Conservation (phyloP, 2,797 vertebrate genomes). For the Moxostoma hubbsi region DNA sequence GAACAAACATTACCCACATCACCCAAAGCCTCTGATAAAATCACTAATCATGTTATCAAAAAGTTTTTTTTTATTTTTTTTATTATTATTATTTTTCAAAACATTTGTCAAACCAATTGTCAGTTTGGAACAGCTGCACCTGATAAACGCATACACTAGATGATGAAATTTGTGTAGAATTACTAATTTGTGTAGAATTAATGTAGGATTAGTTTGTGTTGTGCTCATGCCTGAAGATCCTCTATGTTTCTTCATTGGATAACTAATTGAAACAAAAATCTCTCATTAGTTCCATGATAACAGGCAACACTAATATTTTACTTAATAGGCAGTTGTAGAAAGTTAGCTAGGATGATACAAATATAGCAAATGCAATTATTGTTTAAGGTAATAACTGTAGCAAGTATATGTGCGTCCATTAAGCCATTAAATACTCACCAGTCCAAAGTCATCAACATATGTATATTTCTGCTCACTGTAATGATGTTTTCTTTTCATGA, state of each 20-base stretch:
- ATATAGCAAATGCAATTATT: neutral
- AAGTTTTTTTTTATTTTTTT: neutral
- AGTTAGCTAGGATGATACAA: neutral
- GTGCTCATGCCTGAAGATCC: neutral
- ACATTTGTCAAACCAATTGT: no score
- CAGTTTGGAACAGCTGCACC: no score
- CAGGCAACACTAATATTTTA: neutral
- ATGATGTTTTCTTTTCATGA: slow-evolving; percentile 80
- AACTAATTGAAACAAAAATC: slow-evolving; percentile 35
- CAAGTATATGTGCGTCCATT: neutral
- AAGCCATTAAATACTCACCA: slow-evolving; percentile 53
- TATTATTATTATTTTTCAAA: neutral
- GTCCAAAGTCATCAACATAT: slow-evolving; percentile 77
- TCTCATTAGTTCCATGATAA: slow-evolving; percentile 2
- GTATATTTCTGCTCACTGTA: slow-evolving; percentile 87
- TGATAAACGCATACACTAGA: neutral
- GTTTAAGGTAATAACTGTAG: neutral
- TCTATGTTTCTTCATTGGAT: slow-evolving; percentile 33
- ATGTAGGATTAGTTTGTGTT: neutral
- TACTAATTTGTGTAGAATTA: neutral
- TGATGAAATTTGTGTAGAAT: neutral
- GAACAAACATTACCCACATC: no score
- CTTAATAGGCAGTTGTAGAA: neutral
- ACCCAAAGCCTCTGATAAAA: no score
- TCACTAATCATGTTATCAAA: neutral